A percentile compares a stretch with the other conserved stretches of the same genome.
Conservation (phyloP, 1,140 invertebrate species). For the Thereuonema tuberculata region DNA sequence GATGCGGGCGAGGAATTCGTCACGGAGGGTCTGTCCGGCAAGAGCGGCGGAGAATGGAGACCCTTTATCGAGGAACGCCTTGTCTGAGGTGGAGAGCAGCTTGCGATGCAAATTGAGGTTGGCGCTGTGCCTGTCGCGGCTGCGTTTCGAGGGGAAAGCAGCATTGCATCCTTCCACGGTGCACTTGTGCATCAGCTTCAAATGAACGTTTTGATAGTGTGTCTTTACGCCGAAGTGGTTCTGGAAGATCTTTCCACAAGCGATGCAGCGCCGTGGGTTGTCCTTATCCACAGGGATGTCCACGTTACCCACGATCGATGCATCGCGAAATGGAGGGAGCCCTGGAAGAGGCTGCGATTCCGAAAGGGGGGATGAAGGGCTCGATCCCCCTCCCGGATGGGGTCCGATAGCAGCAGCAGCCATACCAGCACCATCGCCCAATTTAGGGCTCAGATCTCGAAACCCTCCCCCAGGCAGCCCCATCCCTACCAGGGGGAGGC, state of each 20-base stretch:
- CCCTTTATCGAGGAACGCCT: conserved; percentile 29
- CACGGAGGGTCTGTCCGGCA: conserved; percentile 40
- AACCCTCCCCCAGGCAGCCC: conserved; percentile 5
- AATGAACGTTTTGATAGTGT: conserved; percentile 89
- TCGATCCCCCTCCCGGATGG: conserved; percentile 21
- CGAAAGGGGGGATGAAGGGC: conserved; percentile 39
- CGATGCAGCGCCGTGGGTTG: conserved; percentile 70
- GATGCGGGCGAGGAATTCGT: conserved; percentile 66
- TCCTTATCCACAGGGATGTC: conserved; percentile 67
- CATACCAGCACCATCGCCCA: conserved; percentile 26
- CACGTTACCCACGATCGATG: conserved; percentile 17
- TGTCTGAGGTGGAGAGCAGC: conserved; percentile 53
- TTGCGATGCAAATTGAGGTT: conserved; percentile 85
- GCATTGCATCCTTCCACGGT: conserved; percentile 92
- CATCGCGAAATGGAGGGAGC: conserved; percentile 21
- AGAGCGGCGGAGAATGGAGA: conserved; percentile 34
- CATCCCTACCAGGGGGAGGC: conserved; percentile 33
- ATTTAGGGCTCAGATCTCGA: conserved; percentile 18
- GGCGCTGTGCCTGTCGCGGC: conserved; percentile 79
- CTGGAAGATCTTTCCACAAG: conserved; percentile 85
- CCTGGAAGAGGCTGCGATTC: conserved; percentile 26
- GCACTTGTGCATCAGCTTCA: conserved; percentile 92
- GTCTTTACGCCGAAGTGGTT: conserved; percentile 91
- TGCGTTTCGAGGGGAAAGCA: conserved; percentile 86
- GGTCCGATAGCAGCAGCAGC: conserved; percentile 6